These are phyloP conservation scores for Globodera ellingtonae DNA, from an alignment of 1,140 invertebrate genomes.

Conservation along the genomic window DNA sequence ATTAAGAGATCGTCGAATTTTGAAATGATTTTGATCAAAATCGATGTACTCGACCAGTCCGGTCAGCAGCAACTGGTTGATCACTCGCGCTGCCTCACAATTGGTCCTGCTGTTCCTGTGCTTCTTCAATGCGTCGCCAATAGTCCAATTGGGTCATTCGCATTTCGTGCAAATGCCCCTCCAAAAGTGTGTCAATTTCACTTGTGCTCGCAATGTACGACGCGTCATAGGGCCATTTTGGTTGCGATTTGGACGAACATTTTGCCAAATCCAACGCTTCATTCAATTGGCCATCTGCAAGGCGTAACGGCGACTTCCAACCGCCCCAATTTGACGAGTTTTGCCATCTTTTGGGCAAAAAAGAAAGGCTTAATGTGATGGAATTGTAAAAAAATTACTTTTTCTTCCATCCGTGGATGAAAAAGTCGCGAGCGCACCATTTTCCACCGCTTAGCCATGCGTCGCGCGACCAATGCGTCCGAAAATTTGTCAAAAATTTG, in stretches of 20 bases:
- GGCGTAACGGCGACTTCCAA: conserved; percentile 1
- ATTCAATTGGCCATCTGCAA: background rate
- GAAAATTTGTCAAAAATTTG: conserved; percentile 16
- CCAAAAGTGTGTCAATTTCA: background rate
- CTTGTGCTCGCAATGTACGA: background rate
- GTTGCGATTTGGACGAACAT: background rate
- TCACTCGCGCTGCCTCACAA: background rate
- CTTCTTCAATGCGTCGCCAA: conserved; percentile 11
- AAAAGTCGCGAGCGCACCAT: conserved; percentile 37
- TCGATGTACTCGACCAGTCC: background rate
- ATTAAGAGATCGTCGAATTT: too few species aligned
- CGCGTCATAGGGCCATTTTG: conserved; percentile 11
- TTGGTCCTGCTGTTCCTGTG: background rate
- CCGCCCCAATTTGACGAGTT: conserved; percentile 23
- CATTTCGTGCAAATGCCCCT: conserved; percentile 11
- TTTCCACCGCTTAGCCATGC: conserved; percentile 44
- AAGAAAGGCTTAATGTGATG: background rate
- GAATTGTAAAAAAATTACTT: conserved; percentile 11
- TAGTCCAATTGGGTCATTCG: conserved; percentile 21
- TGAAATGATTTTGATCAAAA: background rate
- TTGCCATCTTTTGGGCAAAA: conserved; percentile 12
- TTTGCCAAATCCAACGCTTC: background rate
- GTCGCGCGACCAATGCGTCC: conserved; percentile 47
- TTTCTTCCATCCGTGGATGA: conserved; percentile 40
- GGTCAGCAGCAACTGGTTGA: background rate